These are phyloP conservation scores for Noctua comes DNA, from an alignment of 2,888 invertebrate species.

Conservation along the genomic window DNA sequence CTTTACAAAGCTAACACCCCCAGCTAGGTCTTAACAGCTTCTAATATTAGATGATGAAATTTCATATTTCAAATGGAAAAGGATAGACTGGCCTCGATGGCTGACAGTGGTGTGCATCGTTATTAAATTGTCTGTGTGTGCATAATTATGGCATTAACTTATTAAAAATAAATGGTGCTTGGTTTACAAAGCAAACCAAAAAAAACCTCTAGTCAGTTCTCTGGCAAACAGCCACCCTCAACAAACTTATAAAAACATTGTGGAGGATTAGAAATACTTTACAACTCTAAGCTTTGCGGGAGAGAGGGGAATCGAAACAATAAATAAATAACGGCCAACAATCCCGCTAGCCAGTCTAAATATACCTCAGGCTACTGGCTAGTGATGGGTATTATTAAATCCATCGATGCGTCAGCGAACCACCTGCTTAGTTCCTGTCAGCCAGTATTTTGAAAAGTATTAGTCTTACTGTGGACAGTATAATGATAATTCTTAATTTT, in stretches of 20 bases:
- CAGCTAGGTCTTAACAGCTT: no score
- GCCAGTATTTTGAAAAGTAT: not conserved
- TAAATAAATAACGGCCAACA: constrained; percentile 32
- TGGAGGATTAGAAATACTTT: constrained; percentile 12
- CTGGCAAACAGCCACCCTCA: not conserved
- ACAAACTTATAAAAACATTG: constrained; percentile 11
- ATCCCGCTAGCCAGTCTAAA: constrained; percentile 5
- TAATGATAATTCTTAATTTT: not conserved
- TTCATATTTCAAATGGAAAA: no score
- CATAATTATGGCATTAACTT: not conserved
- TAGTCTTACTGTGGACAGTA: not conserved
- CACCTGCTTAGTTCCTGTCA: not conserved
- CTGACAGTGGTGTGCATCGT: no score
- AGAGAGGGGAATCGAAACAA: not conserved
- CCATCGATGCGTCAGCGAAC: constrained; percentile 13
- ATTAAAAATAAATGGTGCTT: not conserved
- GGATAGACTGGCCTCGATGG: no score
- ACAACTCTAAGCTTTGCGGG: constrained; percentile 6
- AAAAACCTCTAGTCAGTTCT: not conserved
- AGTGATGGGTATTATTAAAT: constrained; percentile 29
- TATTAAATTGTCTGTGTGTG: no score
- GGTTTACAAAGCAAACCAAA: not conserved
- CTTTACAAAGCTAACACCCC: no score
- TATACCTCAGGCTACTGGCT: constrained; percentile 3
- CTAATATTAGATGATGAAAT: no score